Evolutionary conservation across 2,797 vertebrate genomes (phyloP), one percentile per base, ranked within the genome.

Genomic region (Gorsachius magnificus): DNA sequence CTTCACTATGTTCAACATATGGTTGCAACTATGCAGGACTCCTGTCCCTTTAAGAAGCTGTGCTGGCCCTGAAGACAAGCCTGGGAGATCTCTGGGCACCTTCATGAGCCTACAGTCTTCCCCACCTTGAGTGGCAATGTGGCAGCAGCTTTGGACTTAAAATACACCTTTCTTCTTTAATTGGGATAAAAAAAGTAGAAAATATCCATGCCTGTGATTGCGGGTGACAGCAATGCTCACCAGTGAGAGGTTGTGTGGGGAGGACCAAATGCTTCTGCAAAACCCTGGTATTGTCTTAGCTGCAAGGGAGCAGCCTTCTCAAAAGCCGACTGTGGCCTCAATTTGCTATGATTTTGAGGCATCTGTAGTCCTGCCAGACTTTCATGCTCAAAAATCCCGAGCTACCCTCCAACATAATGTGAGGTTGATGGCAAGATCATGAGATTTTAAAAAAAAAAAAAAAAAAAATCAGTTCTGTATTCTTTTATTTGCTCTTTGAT

Each of bases 401-500:
- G 54, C 76, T 92, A 65, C 57, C 46, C 53, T 87, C 75, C 86
- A 94, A 63, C 19, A 61, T 81, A 95, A 95, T 85, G 53, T 92
- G 95, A 90, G 60, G 75, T 87, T 92, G 88, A 85, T 85, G 90
- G 71, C 65, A 95, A 94, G 90, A 97, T 93, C 71, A 69, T 61
- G 81, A 90, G 22, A 91, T 87, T 91, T 4, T 3, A 25, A 50
- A 51, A 28, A 51, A 20, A 33, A 63, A 65, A 75, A 87, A 61
- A 36, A 81, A 63, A 80, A 0, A 53, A 63, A 82, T 74, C 57
- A 43, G 11, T 87, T 95, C 61, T 95, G 90, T 36, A 77, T 90
- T 93, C 17, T 95, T 91, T 82, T 60, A 63, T 93, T 94, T 95
- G 64, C 51, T 53, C 69, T 94, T 96, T 95, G 90, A 95, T 97